phyloP scores from a whole-genome alignment of 2,113 vertebrate genomes.

The Balaenoptera acutorostrata region DNA sequence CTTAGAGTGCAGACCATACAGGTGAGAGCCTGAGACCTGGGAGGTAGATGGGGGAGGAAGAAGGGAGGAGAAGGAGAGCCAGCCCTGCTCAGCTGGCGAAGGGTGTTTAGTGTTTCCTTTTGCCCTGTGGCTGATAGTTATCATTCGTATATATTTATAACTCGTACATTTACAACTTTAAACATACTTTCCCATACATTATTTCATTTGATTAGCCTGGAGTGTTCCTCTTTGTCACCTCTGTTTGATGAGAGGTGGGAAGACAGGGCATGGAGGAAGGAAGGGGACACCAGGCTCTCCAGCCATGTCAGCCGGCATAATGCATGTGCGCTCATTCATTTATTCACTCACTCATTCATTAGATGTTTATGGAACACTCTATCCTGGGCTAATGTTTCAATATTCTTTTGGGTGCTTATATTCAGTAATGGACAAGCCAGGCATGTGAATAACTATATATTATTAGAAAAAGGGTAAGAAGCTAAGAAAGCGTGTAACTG shows the following conservation, averaged over 20 bases:
- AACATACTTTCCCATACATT: not conserved
- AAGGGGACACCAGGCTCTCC: not conserved
- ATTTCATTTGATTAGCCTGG: not conserved
- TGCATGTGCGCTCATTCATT: rapidly evolving
- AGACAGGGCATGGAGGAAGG: not conserved
- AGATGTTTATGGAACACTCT: not conserved
- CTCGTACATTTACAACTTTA: not conserved
- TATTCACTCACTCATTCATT: not conserved
- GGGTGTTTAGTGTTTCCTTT: not conserved
- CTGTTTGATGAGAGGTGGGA: not conserved
- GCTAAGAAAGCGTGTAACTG: not conserved
- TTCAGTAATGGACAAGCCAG: not conserved
- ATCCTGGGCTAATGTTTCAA: rapidly evolving
- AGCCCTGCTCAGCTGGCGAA: not conserved
- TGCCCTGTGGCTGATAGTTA: not conserved
- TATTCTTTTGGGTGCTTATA: not conserved
- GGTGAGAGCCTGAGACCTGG: not conserved
- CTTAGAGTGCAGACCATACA: not conserved
- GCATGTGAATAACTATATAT: not conserved
- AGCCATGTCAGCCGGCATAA: not conserved
- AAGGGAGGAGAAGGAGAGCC: not conserved
- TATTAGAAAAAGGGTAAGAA: not conserved
- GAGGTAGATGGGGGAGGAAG: too few relatives aligned
- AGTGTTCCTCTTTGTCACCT: not conserved
- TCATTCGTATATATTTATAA: not conserved